Percentiles rank a stretch among this genome's conserved stretches.
Evolutionary conservation across 2,797 vertebrate species (phyloP).

Genomic region (Pangasius mekongensis): DNA sequence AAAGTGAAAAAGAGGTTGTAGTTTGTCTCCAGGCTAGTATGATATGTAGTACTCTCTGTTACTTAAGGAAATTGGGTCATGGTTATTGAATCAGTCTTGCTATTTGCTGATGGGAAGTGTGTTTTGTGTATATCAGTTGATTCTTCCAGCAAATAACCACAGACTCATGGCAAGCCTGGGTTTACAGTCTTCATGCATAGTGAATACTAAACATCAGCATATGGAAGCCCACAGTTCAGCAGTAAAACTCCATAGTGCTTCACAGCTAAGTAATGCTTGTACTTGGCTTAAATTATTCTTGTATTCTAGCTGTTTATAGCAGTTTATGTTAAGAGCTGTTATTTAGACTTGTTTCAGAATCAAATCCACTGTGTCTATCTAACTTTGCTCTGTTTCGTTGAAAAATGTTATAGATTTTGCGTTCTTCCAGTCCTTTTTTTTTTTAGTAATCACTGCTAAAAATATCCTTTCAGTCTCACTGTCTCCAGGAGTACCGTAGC

Average conservation of each 20-base stretch:
- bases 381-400: background rate
- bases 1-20: background rate
- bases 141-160: constrained; percentile 17
- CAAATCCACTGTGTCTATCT: background rate
- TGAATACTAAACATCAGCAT: background rate
- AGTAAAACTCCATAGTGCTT: background rate
- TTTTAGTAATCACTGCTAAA: background rate
- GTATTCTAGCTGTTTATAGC: no score
- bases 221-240: background rate
- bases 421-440: constrained; percentile 37
- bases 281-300: background rate
- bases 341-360: background rate
- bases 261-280: background rate
- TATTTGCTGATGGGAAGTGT: background rate
- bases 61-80: background rate
- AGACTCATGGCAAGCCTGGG: background rate
- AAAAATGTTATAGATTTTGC: background rate
- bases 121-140: background rate
- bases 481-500: constrained; percentile 43
- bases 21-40: background rate
- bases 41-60: background rate
- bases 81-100: constrained; percentile 3
- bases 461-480: constrained; percentile 50
- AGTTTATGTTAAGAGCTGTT: background rate
- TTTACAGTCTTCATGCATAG: background rate